phyloP scores from a whole-genome alignment of 2,113 vertebrate species.

The Danionella cerebrum region DNA sequence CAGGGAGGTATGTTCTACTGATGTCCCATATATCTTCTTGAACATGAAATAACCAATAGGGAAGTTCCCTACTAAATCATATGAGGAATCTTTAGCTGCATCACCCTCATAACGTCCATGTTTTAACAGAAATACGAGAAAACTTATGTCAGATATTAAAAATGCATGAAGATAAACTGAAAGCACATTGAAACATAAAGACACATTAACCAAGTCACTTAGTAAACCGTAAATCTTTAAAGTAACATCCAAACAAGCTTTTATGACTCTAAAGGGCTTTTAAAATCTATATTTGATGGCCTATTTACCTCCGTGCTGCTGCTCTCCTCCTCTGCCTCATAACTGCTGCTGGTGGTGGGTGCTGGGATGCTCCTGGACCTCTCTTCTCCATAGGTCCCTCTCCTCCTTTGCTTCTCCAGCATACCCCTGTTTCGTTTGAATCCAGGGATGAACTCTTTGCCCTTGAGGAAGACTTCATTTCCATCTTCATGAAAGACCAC shows the following conservation, averaged over 20 bases:
- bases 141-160: too few species aligned
- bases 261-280: background rate
- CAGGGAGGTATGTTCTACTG: too few species aligned
- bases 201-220: too few species aligned
- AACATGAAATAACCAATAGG: too few species aligned
- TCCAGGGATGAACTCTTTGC: conserved; percentile 31
- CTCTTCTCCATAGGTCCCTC: conserved; percentile 19
- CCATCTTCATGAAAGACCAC: conserved; percentile 34
- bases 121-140: too few species aligned
- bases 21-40: too few species aligned
- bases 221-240: too few species aligned
- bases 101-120: too few species aligned
- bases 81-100: too few species aligned
- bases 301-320: conserved; percentile 57
- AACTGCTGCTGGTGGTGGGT: conserved; percentile 35
- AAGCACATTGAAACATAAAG: background rate
- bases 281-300: background rate
- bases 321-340: conserved; percentile 50
- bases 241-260: too few species aligned
- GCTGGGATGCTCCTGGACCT: background rate
- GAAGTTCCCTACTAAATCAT: too few species aligned
- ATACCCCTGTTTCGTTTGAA: conserved; percentile 36
- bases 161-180: too few species aligned
- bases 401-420: conserved; percentile 46
- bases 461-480: conserved; percentile 50